Evolutionary conservation across 2,797 vertebrate species (phyloP).

Genomic region (Selene dorsalis): DNA sequence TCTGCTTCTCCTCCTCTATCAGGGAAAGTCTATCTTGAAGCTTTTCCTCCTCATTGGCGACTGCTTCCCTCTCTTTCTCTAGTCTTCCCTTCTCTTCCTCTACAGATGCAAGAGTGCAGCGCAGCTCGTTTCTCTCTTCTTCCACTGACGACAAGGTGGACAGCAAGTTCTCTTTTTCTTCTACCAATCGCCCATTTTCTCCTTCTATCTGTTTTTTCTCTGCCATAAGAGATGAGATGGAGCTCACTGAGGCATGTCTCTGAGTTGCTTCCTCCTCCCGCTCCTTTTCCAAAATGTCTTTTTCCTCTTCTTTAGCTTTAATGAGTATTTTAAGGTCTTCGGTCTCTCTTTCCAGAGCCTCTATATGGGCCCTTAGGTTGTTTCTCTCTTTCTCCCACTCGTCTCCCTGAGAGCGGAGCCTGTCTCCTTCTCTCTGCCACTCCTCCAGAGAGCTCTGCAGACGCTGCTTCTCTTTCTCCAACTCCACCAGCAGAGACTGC

Average conservation of each 20-base stretch:
- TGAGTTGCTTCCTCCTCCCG: slow-evolving; percentile 51
- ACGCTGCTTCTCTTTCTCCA: slow-evolving; percentile 74
- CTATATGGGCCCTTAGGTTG: slow-evolving; percentile 60
- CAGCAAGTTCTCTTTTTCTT: slow-evolving; percentile 63
- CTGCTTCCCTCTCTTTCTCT: slow-evolving; percentile 25
- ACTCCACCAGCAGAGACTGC: slow-evolving; percentile 68
- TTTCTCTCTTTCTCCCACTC: slow-evolving; percentile 75
- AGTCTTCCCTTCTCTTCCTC: slow-evolving; percentile 56
- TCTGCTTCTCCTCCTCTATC: slow-evolving; percentile 53
- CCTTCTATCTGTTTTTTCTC: slow-evolving; percentile 52
- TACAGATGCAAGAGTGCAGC: slow-evolving; percentile 33
- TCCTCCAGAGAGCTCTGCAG: slow-evolving; percentile 80
- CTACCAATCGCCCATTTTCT: slow-evolving; percentile 40
- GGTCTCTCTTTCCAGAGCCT: slow-evolving; percentile 64
- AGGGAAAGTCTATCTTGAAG: slow-evolving; percentile 45
- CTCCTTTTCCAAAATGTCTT: slow-evolving; percentile 56
- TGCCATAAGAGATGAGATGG: slow-evolving; percentile 53
- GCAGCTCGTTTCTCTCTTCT: slow-evolving; percentile 54
- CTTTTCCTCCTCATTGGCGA: slow-evolving; percentile 44
- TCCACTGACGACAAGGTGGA: slow-evolving; percentile 33
- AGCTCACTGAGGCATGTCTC: slow-evolving; percentile 46
- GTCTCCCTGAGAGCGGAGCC: slow-evolving; percentile 65
- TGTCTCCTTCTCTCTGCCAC: slow-evolving; percentile 54
- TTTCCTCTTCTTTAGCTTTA: slow-evolving; percentile 75
- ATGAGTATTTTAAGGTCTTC: slow-evolving; percentile 66